These are phyloP conservation scores for Alentia gelatinosa DNA, from an alignment of 2,888 invertebrate species.

Conservation along the genomic window DNA sequence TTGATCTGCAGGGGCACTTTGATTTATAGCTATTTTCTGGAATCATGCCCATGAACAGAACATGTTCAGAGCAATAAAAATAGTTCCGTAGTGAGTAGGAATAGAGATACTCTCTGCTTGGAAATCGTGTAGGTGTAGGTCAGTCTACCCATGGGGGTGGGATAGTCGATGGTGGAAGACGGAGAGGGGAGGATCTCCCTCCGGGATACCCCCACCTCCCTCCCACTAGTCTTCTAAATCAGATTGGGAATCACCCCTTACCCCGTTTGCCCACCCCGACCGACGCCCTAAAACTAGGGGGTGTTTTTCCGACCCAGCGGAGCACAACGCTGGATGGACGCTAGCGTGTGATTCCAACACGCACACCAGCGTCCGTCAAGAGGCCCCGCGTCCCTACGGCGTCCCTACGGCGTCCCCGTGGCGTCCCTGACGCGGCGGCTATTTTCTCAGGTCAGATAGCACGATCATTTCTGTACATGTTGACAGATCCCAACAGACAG, in stretches of 20 bases:
- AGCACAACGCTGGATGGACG: not conserved
- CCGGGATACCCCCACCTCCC: not conserved
- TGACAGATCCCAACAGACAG: not conserved
- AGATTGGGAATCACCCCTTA: too few relatives aligned
- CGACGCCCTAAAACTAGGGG: not conserved
- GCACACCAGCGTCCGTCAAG: not conserved
- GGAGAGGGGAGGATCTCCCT: not conserved
- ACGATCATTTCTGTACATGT: not conserved
- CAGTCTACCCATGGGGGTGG: too few relatives aligned
- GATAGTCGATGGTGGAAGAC: too few relatives aligned
- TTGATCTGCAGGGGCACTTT: too few relatives aligned
- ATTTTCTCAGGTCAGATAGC: not conserved
- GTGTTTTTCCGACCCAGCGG: not conserved
- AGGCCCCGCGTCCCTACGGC: not conserved
- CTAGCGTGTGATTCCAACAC: not conserved
- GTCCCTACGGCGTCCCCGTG: not conserved
- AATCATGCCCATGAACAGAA: too few relatives aligned
- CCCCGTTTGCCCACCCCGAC: not conserved
- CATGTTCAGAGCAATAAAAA: too few relatives aligned
- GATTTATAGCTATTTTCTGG: too few relatives aligned
- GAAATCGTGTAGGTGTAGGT: too few relatives aligned
- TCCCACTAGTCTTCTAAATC: too few relatives aligned
- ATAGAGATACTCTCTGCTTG: too few relatives aligned
- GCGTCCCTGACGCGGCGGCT: not conserved
- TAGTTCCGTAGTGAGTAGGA: too few relatives aligned